Conservation (phyloP, 2,888 invertebrate species). For the Pycnomerus fuliginosus region DNA sequence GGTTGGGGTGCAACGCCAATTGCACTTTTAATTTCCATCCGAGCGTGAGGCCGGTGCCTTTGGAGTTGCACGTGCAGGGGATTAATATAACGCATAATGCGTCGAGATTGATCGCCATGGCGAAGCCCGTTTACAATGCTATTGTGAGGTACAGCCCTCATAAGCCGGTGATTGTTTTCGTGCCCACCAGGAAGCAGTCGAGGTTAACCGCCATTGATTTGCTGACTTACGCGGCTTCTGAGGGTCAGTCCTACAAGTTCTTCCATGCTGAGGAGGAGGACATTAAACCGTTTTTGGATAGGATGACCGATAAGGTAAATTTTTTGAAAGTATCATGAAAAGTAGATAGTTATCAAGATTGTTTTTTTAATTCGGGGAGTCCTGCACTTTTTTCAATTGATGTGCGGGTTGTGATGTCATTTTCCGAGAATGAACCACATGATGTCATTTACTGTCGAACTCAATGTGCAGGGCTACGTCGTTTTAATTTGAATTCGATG, state of each 20-base stretch:
- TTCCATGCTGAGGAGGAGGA: constrained; percentile 86
- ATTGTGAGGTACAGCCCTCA: constrained; percentile 80
- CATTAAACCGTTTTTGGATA: constrained; percentile 83
- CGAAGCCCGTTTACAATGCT: constrained; percentile 94
- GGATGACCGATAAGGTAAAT: constrained; percentile 80
- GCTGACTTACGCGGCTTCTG: constrained; percentile 90
- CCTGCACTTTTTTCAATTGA: constrained; percentile 2
- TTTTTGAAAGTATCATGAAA: too few relatives aligned
- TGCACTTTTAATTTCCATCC: constrained; percentile 99
- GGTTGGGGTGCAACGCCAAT: constrained; percentile 93
- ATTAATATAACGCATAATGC: constrained; percentile 98
- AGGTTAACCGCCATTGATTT: constrained; percentile 95
- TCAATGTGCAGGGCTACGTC: too few relatives aligned
- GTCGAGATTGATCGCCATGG: constrained; percentile 95
- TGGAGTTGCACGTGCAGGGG: constrained; percentile 96
- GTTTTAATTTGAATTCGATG: too few relatives aligned
- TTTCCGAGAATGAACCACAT: too few relatives aligned
- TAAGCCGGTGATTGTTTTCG: constrained; percentile 87
- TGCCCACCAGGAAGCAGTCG: constrained; percentile 87
- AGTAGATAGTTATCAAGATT: too few relatives aligned
- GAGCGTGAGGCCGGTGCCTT: constrained; percentile 90
- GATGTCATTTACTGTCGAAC: too few relatives aligned
- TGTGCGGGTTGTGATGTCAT: constrained; percentile 1
- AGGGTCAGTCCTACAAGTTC: constrained; percentile 82
- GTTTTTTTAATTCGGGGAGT: neutral